phyloP scores from a whole-genome alignment of 2,797 vertebrate genomes.

The Danio tinwini region DNA sequence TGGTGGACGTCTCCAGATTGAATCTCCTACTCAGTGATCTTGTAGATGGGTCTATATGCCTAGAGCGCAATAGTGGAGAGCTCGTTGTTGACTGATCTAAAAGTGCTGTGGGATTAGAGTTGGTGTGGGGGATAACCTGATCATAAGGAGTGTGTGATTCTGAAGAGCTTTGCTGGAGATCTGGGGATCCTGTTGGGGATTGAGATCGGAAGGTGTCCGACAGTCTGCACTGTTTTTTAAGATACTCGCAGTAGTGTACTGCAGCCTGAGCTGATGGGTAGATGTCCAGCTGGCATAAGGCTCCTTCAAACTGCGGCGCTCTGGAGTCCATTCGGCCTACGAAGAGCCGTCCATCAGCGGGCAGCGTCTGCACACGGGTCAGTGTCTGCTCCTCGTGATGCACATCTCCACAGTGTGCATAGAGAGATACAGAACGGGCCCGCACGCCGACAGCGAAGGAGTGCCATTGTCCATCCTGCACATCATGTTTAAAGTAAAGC shows the following conservation, averaged over 20 bases:
- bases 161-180: conserved; percentile 25
- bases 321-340: conserved; percentile 90
- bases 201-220: conserved; percentile 86
- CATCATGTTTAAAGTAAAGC: conserved; percentile 84
- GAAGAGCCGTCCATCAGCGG: conserved; percentile 81
- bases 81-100: conserved; percentile 55
- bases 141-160: conserved; percentile 51
- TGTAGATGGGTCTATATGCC: conserved; percentile 48
- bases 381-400: conserved; percentile 80
- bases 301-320: conserved; percentile 87
- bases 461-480: conserved; percentile 89
- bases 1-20: conserved; percentile 57
- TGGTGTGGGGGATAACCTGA: conserved; percentile 51
- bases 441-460: conserved; percentile 84
- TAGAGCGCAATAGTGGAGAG: conserved; percentile 56
- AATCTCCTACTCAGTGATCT: conserved; percentile 55
- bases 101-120: conserved; percentile 50
- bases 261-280: conserved; percentile 89
- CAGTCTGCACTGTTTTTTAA: conserved; percentile 89
- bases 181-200: conserved; percentile 46
- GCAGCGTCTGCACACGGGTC: conserved; percentile 77
- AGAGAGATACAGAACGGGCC: conserved; percentile 82
- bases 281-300: conserved; percentile 92
- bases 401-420: conserved; percentile 84
- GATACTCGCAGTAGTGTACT: conserved; percentile 87